Percentiles rank a stretch among this genome's conserved stretches.
These are phyloP conservation scores for Folsomia candida DNA, from an alignment of 2,888 invertebrate genomes.

Conservation along the genomic window DNA sequence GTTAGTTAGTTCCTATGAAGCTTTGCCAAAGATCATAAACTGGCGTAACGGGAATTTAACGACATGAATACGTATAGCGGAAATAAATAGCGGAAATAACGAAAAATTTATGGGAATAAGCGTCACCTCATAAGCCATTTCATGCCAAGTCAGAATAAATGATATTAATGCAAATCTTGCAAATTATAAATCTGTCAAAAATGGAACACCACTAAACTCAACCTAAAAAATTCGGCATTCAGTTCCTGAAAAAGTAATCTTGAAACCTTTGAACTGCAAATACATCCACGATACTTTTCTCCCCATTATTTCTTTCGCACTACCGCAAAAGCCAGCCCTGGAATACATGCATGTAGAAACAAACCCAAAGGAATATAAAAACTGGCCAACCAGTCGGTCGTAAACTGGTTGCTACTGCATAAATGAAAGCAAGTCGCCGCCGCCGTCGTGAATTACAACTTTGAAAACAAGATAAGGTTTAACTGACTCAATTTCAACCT, in stretches of 20 bases:
- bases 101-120: background rate
- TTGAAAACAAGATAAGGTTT: too few relatives aligned
- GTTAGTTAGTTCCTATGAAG: background rate
- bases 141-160: background rate
- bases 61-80: background rate
- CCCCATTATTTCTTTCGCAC: too few relatives aligned
- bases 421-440: background rate
- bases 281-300: too few relatives aligned
- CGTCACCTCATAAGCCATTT: background rate
- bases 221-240: background rate
- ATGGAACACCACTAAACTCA: background rate
- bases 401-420: background rate
- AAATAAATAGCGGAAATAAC: background rate
- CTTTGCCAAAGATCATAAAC: slow-evolving; percentile 4
- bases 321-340: background rate
- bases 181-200: background rate
- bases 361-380: background rate
- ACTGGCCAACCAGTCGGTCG: background rate
- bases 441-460: too few relatives aligned
- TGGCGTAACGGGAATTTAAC: background rate
- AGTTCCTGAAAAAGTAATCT: background rate
- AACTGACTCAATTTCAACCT: too few relatives aligned
- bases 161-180: background rate
- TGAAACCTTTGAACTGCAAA: too few relatives aligned
- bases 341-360: too few relatives aligned